Base-by-base conservation (phyloP, 1,140 invertebrate genomes). In the Drosophila kohkoa region DNA sequence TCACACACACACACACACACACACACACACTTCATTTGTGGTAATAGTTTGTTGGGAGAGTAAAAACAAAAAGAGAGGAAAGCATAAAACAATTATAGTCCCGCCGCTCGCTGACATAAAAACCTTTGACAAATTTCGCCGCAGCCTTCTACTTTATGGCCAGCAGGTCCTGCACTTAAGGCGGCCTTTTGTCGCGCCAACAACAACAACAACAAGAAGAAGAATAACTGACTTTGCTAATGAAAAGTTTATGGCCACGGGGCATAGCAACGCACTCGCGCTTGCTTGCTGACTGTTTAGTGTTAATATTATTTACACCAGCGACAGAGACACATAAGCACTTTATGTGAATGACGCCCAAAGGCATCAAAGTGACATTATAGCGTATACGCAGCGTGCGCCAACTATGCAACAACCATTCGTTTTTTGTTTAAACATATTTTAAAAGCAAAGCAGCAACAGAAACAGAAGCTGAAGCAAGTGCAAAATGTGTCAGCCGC, bases 81-180 rank as follows among this genome's bases (percentile, higher is more conserved):
- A 52, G 78, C 85, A 89, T 88, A 81, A 88, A 88, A 88, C 83
- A 88, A 88, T 88, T 88, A 88, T 88, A 81, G 83, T 89, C 83
- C 83, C 83, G 67, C 64, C 80, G 85, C 80, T 80, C 72, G 69
- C 65, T 51, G 64, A 68, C 81, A 88, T 88, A 89, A 89, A 78
- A 87, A 75, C 82, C 83, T 88, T 86, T 87, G 83, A 87, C 80
- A 82, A 88, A 88, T 83, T 83, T 87, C 60, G 54, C 54, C 58
- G 38, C 48, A 55, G 67, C 13, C 41, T 25, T 11, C 41, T 43
- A n/a, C 35, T 77, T 83, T 83, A 73, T 69, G 64, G 43, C 38
- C 25, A n/a, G 28, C 51, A 35, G 54, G 51, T 41, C 46, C 76
- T 83, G 67, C 67, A 38, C 57, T 82, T 38, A 65, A 64, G 74